A percentile compares a stretch with the other conserved stretches of the same genome.
Evolutionary conservation across 1,140 invertebrate genomes (phyloP).

Genomic region (Cephus cinctus): DNA sequence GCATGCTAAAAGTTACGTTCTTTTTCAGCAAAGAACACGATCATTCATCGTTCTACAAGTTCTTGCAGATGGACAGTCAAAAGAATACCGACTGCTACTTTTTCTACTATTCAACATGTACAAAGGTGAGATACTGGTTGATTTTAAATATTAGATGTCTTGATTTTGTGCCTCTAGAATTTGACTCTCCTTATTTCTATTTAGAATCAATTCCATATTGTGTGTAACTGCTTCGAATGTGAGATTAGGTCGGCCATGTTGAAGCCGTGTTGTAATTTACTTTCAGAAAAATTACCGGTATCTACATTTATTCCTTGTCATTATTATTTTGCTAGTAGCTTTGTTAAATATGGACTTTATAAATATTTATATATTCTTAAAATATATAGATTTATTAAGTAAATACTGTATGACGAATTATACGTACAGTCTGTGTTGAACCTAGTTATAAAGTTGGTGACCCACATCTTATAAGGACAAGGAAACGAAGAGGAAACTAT

Average conservation of each 20-base stretch:
- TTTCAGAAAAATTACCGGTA: background rate
- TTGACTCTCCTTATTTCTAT: background rate
- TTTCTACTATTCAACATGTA: conserved; percentile 81
- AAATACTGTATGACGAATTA: too few species aligned
- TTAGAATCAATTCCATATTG: too few species aligned
- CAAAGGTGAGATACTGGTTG: conserved; percentile 74
- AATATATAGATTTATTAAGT: too few species aligned
- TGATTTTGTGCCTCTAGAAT: too few species aligned
- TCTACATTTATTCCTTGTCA: too few species aligned
- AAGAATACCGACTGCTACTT: conserved; percentile 82
- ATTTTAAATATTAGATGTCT: too few species aligned
- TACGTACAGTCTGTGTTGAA: too few species aligned
- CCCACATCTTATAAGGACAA: too few species aligned
- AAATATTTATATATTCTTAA: too few species aligned
- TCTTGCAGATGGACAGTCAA: conserved; percentile 51
- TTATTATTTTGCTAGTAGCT: too few species aligned
- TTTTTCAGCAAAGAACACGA: conserved; percentile 52
- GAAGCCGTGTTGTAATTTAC: conserved; percentile 22
- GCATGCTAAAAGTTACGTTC: conserved; percentile 13
- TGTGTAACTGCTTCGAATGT: conserved; percentile 12
- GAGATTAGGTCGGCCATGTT: conserved; percentile 52
- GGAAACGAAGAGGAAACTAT: too few species aligned
- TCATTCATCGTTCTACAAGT: conserved; percentile 48
- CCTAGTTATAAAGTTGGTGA: too few species aligned
- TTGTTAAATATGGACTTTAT: background rate